Percentiles rank a stretch among this genome's conserved stretches.
These are phyloP conservation scores for Glandiceps talaboti DNA, from an alignment of 53 echinoderm and acorn worm genomes.

Conservation along the genomic window DNA sequence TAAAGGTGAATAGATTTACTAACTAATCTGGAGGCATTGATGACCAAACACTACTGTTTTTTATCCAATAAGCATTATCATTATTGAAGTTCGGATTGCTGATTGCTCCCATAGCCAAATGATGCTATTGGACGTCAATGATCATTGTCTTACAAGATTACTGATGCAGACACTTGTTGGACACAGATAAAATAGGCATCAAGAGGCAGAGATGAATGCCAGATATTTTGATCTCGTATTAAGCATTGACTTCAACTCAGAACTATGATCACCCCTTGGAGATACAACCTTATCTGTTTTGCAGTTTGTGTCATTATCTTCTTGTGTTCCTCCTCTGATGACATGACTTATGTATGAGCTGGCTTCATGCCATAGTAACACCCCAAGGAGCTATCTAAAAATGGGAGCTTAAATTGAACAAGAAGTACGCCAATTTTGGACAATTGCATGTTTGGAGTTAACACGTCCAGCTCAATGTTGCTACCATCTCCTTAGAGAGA, in stretches of 20 bases:
- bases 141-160: neutral
- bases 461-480: neutral
- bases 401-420: too few species aligned
- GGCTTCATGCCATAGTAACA: neutral
- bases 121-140: neutral
- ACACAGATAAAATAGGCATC: neutral
- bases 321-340: neutral
- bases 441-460: neutral
- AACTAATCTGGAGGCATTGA: neutral
- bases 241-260: neutral
- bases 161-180: neutral
- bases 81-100: neutral
- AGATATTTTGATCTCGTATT: neutral
- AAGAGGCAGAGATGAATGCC: neutral
- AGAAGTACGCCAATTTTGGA: neutral
- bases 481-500: neutral
- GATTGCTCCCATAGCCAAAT: neutral
- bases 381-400: neutral
- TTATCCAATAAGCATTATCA: neutral
- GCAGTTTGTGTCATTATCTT: neutral
- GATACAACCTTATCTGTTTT: neutral
- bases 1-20: neutral
- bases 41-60: neutral
- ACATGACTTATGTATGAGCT: neutral
- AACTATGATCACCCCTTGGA: neutral